Conservation (phyloP, 2,888 invertebrate genomes). For the Steromphala cineraria region DNA sequence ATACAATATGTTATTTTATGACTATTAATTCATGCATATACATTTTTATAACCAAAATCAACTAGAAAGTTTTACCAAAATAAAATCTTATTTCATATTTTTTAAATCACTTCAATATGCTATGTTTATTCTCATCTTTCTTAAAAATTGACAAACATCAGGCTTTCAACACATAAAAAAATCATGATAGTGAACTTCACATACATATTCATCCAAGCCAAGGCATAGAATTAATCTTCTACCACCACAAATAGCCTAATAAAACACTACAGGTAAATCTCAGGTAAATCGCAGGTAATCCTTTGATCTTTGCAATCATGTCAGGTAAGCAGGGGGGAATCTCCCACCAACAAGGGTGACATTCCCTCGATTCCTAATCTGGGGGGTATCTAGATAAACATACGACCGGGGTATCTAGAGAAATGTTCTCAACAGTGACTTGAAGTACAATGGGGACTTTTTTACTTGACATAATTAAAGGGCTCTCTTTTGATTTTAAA, state of each 20-base stretch:
- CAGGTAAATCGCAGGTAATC: neutral
- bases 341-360: neutral
- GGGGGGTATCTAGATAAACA: neutral
- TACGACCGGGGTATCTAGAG: too few species aligned
- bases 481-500: too few species aligned
- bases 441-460: neutral
- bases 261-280: neutral
- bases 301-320: neutral
- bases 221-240: neutral
- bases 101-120: too few species aligned
- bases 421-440: neutral
- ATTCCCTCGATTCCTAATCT: neutral
- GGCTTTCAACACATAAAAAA: too few species aligned
- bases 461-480: neutral
- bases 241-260: neutral
- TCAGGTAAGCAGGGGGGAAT: neutral
- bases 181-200: too few species aligned
- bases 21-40: too few species aligned
- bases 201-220: neutral
- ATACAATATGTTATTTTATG: too few species aligned
- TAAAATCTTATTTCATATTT: too few species aligned
- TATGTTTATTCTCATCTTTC: too few species aligned
- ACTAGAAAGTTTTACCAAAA: too few species aligned
- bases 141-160: too few species aligned
- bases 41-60: too few species aligned